Evolutionary conservation across 2,888 invertebrate species (phyloP), one percentile per base, ranked within the genome.

Genomic region (Pammene fasciana): DNA sequence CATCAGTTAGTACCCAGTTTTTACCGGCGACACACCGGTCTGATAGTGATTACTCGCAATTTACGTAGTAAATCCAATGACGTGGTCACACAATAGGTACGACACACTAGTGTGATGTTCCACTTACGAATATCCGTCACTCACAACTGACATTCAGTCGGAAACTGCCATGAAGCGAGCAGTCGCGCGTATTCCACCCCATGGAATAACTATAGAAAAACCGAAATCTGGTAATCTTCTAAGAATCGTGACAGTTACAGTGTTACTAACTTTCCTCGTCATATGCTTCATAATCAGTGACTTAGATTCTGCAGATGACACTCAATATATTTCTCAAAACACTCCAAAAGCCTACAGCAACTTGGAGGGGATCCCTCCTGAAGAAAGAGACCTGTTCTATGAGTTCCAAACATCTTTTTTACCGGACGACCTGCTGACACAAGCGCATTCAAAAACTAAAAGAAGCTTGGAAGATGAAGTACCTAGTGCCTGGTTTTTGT

Each of bases 321-420:
- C 88, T 0, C 86, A 89, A 0, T 88, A 89, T 71, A 79, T 83
- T 13, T 79, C 88, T 38, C 87, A 84, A 75, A 86, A 82, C 54
- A 83, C 90, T n/a, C 91, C 92, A 1, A 84, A 82, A 74, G 74
- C 81, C 9, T 92, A 89, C 73, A 86, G 85, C 1, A 84, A 81
- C 41, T 80, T 89, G 43, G 93, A 93, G 76, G 78, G 80, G 10
- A 79, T 86, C 3, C 88, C 94, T 74, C 86, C 93, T 14, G 94
- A 94, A 68, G 94, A 94, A 70, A 86, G 94, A 65, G 94, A 94
- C 57, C 86, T 95, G 0, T 93, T 95, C 78, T 90, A 93, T 74
- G 95, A 94, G 72, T 93, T 94, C 64, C 92, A 94, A 57, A 95
- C 95, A 0, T 95, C 94, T 14, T 95, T 94, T 76, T 82, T 95